Evolutionary conservation across 2,113 vertebrate species (phyloP).

Genomic region (Hydrolagus affinis): DNA sequence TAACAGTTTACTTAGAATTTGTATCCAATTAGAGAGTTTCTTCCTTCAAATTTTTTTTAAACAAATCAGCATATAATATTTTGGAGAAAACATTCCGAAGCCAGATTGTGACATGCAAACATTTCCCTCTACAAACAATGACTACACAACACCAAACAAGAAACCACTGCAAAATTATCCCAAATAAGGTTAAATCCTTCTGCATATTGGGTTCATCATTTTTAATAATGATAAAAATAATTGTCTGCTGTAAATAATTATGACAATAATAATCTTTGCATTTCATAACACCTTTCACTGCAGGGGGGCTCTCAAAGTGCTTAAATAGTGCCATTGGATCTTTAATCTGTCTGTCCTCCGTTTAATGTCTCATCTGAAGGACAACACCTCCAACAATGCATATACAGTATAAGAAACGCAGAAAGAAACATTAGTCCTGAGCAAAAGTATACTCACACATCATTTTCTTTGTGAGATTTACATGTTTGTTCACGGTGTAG

Average conservation of each 20-base stretch:
- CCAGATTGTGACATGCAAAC: background rate
- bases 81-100: background rate
- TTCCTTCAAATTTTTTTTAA: background rate
- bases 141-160: background rate
- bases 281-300: too few relatives aligned
- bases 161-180: background rate
- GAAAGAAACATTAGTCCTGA: background rate
- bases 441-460: constrained; percentile 61
- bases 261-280: too few relatives aligned
- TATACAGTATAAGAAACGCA: background rate
- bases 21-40: background rate
- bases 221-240: background rate
- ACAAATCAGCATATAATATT: background rate
- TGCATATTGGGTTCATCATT: background rate
- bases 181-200: background rate
- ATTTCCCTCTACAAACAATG: background rate
- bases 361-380: too few relatives aligned
- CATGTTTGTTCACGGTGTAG: constrained; percentile 67
- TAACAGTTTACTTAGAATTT: background rate
- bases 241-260: too few relatives aligned
- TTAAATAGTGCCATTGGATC: too few relatives aligned
- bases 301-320: too few relatives aligned
- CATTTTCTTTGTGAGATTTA: constrained; percentile 79
- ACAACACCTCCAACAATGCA: too few relatives aligned
- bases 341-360: too few relatives aligned